Evolutionary conservation across 2,797 vertebrate genomes (phyloP).

Genomic region (Ctenosaura bakeri): DNA sequence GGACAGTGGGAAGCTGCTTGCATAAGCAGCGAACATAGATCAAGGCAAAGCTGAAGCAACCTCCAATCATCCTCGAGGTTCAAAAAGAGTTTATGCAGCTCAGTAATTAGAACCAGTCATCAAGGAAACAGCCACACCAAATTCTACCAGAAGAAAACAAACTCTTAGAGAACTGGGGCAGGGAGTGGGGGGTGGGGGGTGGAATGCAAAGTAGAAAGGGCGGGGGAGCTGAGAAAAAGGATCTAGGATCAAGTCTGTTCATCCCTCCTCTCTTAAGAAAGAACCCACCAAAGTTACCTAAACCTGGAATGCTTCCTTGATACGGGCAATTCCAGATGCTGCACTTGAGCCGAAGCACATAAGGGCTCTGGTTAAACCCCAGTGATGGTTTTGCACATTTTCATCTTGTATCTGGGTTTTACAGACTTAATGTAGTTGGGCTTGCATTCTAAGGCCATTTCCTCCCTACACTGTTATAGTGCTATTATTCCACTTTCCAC

Average conservation of each 20-base stretch:
- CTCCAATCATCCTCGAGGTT: slow-evolving; percentile 10
- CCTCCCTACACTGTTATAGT: too few species aligned
- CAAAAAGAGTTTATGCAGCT: slow-evolving; percentile 13
- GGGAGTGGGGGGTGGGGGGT: too few species aligned
- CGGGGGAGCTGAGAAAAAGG: too few species aligned
- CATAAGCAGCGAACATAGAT: background rate
- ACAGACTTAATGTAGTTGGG: background rate
- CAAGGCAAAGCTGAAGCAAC: background rate
- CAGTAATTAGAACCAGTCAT: slow-evolving; percentile 31
- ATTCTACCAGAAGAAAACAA: background rate
- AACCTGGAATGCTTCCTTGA: background rate
- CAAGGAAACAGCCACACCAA: background rate
- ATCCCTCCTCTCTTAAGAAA: background rate
- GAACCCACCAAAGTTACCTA: background rate
- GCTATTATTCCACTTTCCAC: too few species aligned
- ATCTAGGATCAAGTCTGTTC: background rate
- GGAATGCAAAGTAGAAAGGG: background rate
- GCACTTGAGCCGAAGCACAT: background rate
- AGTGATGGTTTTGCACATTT: background rate
- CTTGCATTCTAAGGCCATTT: background rate
- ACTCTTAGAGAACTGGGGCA: too few species aligned
- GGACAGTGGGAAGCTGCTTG: background rate
- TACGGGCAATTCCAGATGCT: background rate
- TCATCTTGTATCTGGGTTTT: background rate
- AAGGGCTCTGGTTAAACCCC: background rate